Base-by-base conservation (phyloP, 2,888 invertebrate species). In the Yponomeuta malinellus region DNA sequence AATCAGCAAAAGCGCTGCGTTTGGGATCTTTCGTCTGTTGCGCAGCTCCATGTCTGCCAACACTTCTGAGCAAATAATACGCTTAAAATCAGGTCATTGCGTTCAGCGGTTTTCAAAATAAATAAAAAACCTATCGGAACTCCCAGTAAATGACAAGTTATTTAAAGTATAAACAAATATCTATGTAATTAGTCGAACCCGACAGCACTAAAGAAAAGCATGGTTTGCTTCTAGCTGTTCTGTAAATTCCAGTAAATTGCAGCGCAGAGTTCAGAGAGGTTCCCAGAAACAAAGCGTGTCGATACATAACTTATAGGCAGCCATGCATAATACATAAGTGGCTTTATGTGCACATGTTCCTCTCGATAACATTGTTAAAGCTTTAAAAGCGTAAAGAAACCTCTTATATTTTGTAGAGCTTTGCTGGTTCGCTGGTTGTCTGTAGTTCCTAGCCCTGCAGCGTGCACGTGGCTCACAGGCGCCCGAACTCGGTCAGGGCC, bases 401-500 rank as follows among this genome's bases (percentile, higher is more conserved):
- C 52, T 59, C 12, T 15, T 15, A 59, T 4, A 59, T 12, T 59
- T 59, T 15, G 15, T 59, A 15, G 52, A 59, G 15, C 12, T 59
- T 59, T 59, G 52, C 10, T 12, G 52, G 33, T 59, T 59, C 2
- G 52, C 15, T 15, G 52, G 5, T 65, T 31, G 68, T 15, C 10
- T 59, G 15, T 59, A 59, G 52, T 59, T 59, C 52, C 15, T 59
- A 5, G 52, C 52, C 52, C 52, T 70, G 65, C 23, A 64, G 52
- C 6, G n/a, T 15, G 69, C 15, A 48, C 63, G 43, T 8, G 69
- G 69, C 23, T 10, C 69, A 69, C n/a, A 48, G 12, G 52, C 15
- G 59, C n/a, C 63, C 31, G 29, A 64, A 70, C 52, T 66, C 67
- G 52, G 67, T 71, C 67, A 71, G 33, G 64, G 68, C 68, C 64